Evolutionary conservation across 1,140 invertebrate species (phyloP), one percentile per base, ranked within the genome.

Genomic region (Euglossa dilemma): DNA sequence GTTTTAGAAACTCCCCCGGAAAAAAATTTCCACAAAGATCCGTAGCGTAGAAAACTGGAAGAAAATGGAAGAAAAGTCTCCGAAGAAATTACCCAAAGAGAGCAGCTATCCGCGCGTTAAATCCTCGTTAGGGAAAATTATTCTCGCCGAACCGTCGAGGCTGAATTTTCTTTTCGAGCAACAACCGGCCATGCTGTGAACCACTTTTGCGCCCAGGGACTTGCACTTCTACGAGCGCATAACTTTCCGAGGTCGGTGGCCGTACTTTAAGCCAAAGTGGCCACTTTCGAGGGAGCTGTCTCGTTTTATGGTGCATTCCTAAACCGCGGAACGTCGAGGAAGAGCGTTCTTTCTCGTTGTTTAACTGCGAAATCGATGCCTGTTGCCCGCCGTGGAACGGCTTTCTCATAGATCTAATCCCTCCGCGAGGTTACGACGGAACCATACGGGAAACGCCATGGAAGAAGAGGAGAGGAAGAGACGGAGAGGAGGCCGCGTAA

Each of bases 261-360:
- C 57, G 57, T 43, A 18, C 36, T 63, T 84, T 59, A 54, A 84
- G 67, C 59, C n/a, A 73, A 84, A 85, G 23, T 61, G 47, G 52
- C 36, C 80, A 72, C 59, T 72, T 72, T 50, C 64, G 14, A 28
- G 43, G 36, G 73, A 56, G 69, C 69, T 54, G 47, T 47, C 67
- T 78, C 73, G 61, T 69, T 85, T 84, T 84, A 83, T 23, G 81
- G 61, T 57, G 85, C 70, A 70, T 84, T 84, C 72, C 85, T 85
- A 89, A 89, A 91, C 88, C 89, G 83, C 83, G 88, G 89, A 91
- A 91, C 90, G 88, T 80, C 56, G 80, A 85, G 80, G 66, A 85
- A 84, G 85, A 70, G 82, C 85, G 90, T 81, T 89, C 87, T 90
- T 91, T 89, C 81, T 74, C 67, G 66, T 67, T 43, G 83, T 66